Evolutionary conservation across 2,888 invertebrate species (phyloP), one percentile per base, ranked within the genome.

Genomic region (Azorinus chamasolen): DNA sequence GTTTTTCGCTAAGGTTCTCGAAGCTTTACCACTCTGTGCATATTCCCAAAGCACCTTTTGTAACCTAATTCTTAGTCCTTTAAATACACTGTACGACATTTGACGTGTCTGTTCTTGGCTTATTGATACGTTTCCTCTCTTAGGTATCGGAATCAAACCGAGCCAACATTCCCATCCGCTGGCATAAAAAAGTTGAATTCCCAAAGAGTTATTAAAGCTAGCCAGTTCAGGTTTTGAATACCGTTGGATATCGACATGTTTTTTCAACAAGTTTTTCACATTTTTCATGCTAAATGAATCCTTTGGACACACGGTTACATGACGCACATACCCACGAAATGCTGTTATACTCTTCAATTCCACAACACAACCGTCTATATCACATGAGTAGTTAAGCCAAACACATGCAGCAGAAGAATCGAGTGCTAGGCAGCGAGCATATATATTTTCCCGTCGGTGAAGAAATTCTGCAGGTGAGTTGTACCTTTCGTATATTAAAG

Each of bases 141-240:
- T 51, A 14, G 18, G 43, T 22, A 24, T 16, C 32, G 71, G 77
- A 27, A 72, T 45, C 18, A 78, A n/a, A 53, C 54, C 72, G 12
- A 73, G 6, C 63, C 61, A 61, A 41, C 69, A 53, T 61, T 59
- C 69, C 59, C 59, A 69, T 20, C 76, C 76, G 16, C 27, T 22
- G 43, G 62, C 66, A 41, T 77, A 68, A 48, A 72, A 77, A n/a
- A 77, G 25, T 18, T 77, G 71, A 53, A 63, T 55, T 14, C 77
- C 77, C 16, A 77, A 41, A 16, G 32, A 48, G 18, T 62, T 24
- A 4, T 45, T 53, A 24, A 77, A 76, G 20, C 45, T 76, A 6
- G 39, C 37, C 12, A 65, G 39, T 32, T 77, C 39, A 37, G 37
- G 22, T 66, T 53, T 55, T 18, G 53, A 39, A 51, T 66, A 77